These are phyloP conservation scores for Leptinotarsa undecemlineata DNA, from an alignment of 1,140 invertebrate species.

Conservation along the genomic window DNA sequence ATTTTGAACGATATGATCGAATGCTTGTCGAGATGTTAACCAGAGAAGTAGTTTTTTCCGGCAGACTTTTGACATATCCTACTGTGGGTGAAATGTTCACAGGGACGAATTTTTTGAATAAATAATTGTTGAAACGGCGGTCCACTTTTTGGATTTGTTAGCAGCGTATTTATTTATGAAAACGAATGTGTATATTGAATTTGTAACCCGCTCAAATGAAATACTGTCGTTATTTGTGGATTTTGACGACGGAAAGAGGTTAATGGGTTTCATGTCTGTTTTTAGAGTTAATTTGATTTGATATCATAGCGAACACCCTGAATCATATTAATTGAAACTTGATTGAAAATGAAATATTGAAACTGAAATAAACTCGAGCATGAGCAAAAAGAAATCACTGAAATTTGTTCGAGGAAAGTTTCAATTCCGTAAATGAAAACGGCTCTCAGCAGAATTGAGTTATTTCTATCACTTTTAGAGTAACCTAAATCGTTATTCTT, in stretches of 20 bases:
- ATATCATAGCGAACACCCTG: neutral
- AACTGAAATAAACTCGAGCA: neutral
- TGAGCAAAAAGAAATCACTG: too few relatives aligned
- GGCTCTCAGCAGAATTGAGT: too few relatives aligned
- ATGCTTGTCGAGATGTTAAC: too few relatives aligned
- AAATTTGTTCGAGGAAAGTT: too few relatives aligned
- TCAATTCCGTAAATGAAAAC: too few relatives aligned
- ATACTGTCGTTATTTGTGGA: neutral
- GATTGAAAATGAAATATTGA: neutral
- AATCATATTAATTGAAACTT: neutral
- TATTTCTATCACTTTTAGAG: too few relatives aligned
- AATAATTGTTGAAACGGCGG: neutral
- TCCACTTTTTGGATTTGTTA: neutral
- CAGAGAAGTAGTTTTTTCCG: too few relatives aligned
- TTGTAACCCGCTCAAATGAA: neutral
- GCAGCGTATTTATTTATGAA: neutral
- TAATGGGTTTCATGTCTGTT: neutral
- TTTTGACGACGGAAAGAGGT: neutral
- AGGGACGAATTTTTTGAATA: too few relatives aligned
- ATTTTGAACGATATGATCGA: too few relatives aligned
- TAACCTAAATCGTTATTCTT: too few relatives aligned
- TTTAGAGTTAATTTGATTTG: neutral
- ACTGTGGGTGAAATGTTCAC: too few relatives aligned
- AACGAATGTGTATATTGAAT: neutral
- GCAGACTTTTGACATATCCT: too few relatives aligned